phyloP scores from a whole-genome alignment of 2,797 vertebrate species.

The Notolabrus celidotus region DNA sequence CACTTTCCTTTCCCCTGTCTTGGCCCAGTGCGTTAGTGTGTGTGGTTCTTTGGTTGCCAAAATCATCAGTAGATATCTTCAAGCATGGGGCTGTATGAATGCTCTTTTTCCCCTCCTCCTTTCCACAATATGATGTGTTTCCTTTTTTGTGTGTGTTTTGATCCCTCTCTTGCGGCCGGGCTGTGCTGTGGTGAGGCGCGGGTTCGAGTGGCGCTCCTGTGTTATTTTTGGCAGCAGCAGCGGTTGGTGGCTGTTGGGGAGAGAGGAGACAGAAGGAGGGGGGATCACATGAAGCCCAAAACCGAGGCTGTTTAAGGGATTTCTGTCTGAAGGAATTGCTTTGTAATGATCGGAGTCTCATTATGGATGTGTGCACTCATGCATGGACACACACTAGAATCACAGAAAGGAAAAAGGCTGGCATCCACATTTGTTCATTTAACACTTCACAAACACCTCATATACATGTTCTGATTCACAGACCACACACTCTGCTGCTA shows the following conservation, averaged over 20 bases:
- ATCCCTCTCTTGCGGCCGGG: constrained; percentile 85
- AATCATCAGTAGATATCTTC: constrained; percentile 87
- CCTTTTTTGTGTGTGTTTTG: constrained; percentile 92
- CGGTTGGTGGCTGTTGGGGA: constrained; percentile 88
- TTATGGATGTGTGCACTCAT: constrained; percentile 60
- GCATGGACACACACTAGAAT: constrained; percentile 6
- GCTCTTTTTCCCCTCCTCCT: constrained; percentile 78
- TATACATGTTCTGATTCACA: constrained; percentile 48
- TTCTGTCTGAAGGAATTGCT: constrained; percentile 87
- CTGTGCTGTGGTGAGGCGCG: constrained; percentile 83
- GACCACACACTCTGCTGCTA: constrained; percentile 60
- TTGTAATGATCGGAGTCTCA: constrained; percentile 84
- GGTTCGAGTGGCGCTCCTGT: constrained; percentile 89
- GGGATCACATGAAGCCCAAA: constrained; percentile 79
- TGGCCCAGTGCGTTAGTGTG: constrained; percentile 65
- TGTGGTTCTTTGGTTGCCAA: constrained; percentile 83
- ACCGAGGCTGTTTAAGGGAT: constrained; percentile 87
- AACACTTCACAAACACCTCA: constrained; percentile 68
- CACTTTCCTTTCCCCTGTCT: constrained; percentile 69
- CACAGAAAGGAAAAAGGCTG: constrained; percentile 32
- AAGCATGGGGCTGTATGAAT: constrained; percentile 82
- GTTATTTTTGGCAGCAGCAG: constrained; percentile 89
- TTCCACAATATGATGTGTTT: constrained; percentile 88
- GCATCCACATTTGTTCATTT: constrained; percentile 61
- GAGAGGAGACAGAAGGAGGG: constrained; percentile 81